phyloP scores from a whole-genome alignment of 2,113 vertebrate species.

The Thunnus maccoyii region DNA sequence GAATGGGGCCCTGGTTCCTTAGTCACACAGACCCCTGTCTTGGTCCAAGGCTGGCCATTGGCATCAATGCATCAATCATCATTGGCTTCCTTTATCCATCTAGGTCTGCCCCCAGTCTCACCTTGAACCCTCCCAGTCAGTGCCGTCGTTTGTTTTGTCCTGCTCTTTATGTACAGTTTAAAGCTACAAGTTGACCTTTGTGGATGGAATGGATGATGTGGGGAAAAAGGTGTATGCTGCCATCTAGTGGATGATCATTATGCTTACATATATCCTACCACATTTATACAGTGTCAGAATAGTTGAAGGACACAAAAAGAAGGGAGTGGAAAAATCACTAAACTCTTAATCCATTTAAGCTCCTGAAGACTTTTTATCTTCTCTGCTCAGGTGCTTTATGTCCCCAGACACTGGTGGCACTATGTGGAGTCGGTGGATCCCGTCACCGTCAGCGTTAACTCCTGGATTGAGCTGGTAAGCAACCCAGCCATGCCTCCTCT shows the following conservation, averaged over 20 bases:
- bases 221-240: slow-evolving; percentile 49
- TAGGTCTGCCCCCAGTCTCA: not conserved
- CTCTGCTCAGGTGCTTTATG: slow-evolving; percentile 90
- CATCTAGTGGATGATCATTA: slow-evolving; percentile 65
- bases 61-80: too few relatives aligned
- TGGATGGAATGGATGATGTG: slow-evolving; percentile 2
- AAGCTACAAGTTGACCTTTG: not conserved
- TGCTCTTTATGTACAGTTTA: not conserved
- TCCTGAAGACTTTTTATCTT: not conserved
- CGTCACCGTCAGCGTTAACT: slow-evolving; percentile 94
- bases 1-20: not conserved
- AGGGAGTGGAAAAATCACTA: not conserved
- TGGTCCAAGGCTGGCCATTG: not conserved
- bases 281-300: not conserved
- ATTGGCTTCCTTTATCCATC: not conserved
- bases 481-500: not conserved
- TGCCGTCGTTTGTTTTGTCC: not conserved
- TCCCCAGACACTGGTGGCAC: slow-evolving; percentile 99
- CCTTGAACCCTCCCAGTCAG: not conserved
- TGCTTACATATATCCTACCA: not conserved
- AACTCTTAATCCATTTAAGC: slow-evolving; percentile 6
- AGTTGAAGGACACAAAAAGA: not conserved
- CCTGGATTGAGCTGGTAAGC: slow-evolving; percentile 96
- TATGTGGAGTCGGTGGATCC: slow-evolving; percentile 95
- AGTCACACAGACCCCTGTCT: not conserved